These are phyloP conservation scores for Virgularia gustaviana DNA, from an alignment of 92 coral and sea anemone genomes.

Conservation along the genomic window DNA sequence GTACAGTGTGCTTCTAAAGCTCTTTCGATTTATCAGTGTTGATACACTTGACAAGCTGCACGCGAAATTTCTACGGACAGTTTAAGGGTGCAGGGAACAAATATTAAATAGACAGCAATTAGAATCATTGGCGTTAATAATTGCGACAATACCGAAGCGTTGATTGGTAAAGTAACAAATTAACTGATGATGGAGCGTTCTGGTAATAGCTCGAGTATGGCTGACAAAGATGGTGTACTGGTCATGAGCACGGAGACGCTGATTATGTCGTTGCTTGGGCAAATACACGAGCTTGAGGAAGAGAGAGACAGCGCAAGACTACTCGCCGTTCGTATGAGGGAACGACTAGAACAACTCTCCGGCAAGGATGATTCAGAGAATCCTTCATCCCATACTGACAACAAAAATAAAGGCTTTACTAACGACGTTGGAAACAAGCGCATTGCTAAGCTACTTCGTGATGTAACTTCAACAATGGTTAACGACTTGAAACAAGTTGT, in stretches of 20 bases:
- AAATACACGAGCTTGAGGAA: slow-evolving; percentile 16
- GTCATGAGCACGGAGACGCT: slow-evolving; percentile 23
- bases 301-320: slow-evolving; percentile 34
- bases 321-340: slow-evolving; percentile 19
- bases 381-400: background rate
- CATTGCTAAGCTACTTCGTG: background rate
- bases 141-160: too few species aligned
- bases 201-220: too few species aligned
- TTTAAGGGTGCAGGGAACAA: too few species aligned
- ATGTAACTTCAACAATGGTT: slow-evolving; percentile 3
- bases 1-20: too few species aligned
- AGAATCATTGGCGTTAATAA: too few species aligned
- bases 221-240: background rate
- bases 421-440: background rate
- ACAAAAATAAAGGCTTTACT: background rate
- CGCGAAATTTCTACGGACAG: too few species aligned
- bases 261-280: slow-evolving; percentile 29
- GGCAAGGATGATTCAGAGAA: background rate
- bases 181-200: too few species aligned
- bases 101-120: too few species aligned
- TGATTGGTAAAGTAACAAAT: too few species aligned
- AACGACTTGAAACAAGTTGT: slow-evolving; percentile 13
- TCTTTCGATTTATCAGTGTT: too few species aligned
- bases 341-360: slow-evolving; percentile 14
- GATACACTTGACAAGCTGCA: too few species aligned